Evolutionary conservation across 2,113 vertebrate species (phyloP).

Genomic region (Melanostigma gelatinosum): DNA sequence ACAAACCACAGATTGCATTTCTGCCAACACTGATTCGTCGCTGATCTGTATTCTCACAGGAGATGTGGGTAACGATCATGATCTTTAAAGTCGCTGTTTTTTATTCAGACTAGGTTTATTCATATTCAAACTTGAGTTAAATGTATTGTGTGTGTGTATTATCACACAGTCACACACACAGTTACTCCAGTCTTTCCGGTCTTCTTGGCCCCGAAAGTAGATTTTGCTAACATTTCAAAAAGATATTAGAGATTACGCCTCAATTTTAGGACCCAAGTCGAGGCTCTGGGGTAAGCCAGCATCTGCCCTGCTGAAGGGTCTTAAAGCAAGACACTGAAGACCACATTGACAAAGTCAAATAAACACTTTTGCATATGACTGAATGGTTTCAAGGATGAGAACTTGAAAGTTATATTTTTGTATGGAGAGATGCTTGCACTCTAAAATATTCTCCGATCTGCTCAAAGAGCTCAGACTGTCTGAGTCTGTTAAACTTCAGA

Average conservation of each 20-base stretch:
- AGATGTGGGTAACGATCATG: constrained; percentile 11
- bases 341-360: not conserved
- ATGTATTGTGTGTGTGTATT: not conserved
- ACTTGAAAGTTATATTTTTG: not conserved
- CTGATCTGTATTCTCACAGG: constrained; percentile 26
- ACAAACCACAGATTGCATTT: constrained; percentile 41
- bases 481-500: constrained; percentile 55
- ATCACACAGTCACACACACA: not conserved
- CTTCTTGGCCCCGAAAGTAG: not conserved
- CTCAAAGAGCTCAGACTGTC: constrained; percentile 19
- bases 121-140: not conserved
- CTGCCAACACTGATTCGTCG: constrained; percentile 15
- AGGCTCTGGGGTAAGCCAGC: not conserved
- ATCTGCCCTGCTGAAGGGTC: not conserved
- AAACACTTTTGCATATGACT: not conserved
- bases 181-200: not conserved
- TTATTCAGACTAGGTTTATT: not conserved
- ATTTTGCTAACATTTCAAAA: not conserved
- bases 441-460: constrained; percentile 6
- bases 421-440: constrained; percentile 3
- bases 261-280: not conserved
- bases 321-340: not conserved
- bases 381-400: constrained; percentile 2
- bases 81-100: constrained; percentile 14
- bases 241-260: not conserved